Base-by-base conservation (phyloP, 2,888 invertebrate species). In the Drosophila greeni region DNA sequence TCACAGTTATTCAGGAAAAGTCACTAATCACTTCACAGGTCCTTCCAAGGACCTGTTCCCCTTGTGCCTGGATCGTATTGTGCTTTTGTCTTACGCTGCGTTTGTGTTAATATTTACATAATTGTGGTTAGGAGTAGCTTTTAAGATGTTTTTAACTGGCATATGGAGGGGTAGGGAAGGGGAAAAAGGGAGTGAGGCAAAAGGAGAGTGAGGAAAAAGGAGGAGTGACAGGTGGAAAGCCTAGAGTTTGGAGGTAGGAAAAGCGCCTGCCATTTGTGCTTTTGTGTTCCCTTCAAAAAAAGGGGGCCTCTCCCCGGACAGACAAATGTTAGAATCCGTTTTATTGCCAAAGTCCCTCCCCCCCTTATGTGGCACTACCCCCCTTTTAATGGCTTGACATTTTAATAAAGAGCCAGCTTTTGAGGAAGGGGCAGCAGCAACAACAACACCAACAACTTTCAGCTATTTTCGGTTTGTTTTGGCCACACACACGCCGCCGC, bases 21-120 rank as follows among this genome's bases (percentile, higher is more conserved):
- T 26, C 43, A 18, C 26, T 5, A 12, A 12, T 43, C 1, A 20
- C n/a, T 40, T 11, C 16, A 18, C 37, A 18, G 24, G 29, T 29
- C 14, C 9, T 14, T 48, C n/a, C 11, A 16, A 36, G 29, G 6
- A n/a, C 5, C n/a, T 16, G 9, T 16, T 9, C 11, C 14, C 20
- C 26, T 49, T 42, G n/a, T 29, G 40, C 6, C 33, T 34, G 8
- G 31, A n/a, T 34, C 20, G 23, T 69, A 51, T 53, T 75, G 61
- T 71, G 67, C 66, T 51, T 66, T 75, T 83, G 70, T 82, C 77
- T 72, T 69, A 57, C 42, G 66, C 67, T 75, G 47, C 62, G 59
- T 82, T 81, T 78, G 82, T 81, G 72, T 83, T 82, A 81, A 84
- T 80, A 84, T 82, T 82, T 83, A 73, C 82, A 82, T 85, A 82